phyloP scores from a whole-genome alignment of 2,113 vertebrate genomes.

The Embiotoca jacksoni region DNA sequence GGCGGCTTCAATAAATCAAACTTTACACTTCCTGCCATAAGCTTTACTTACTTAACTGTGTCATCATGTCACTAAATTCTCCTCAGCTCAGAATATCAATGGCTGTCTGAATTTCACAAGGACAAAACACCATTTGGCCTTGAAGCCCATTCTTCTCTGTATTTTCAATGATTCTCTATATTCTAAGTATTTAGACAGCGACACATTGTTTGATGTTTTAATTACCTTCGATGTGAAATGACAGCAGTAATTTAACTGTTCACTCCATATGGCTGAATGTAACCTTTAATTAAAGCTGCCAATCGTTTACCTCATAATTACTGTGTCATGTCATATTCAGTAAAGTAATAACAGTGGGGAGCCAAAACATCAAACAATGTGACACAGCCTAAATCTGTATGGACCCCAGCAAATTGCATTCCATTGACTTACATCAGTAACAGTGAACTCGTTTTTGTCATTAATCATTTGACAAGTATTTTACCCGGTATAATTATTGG shows the following conservation, averaged over 20 bases:
- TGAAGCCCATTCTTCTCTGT: conserved; percentile 3
- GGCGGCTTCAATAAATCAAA: neutral
- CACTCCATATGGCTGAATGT: conserved; percentile 52
- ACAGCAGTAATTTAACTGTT: conserved; percentile 62
- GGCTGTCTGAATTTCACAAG: conserved; percentile 45
- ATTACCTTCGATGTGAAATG: conserved; percentile 53
- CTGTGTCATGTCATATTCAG: conserved; percentile 55
- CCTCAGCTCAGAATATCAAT: conserved; percentile 61
- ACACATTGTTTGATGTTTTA: conserved; percentile 55
- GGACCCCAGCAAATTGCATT: conserved; percentile 48
- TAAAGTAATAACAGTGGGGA: conserved; percentile 60
- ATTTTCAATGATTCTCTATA: conserved; percentile 27
- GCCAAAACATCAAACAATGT: conserved; percentile 65
- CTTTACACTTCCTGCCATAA: conserved; percentile 86
- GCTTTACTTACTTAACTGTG: conserved; percentile 88
- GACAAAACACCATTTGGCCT: neutral
- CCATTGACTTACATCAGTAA: conserved; percentile 84
- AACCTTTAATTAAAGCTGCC: conserved; percentile 67
- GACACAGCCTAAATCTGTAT: conserved; percentile 42
- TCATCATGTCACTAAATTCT: conserved; percentile 84
- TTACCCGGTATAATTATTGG: conserved; percentile 85
- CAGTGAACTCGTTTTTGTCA: conserved; percentile 78
- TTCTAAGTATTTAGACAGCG: conserved; percentile 49
- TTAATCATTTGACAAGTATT: conserved; percentile 75
- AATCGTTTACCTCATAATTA: conserved; percentile 64